Conservation (phyloP, 1,140 invertebrate genomes). For the Lasioglossum albipes region DNA sequence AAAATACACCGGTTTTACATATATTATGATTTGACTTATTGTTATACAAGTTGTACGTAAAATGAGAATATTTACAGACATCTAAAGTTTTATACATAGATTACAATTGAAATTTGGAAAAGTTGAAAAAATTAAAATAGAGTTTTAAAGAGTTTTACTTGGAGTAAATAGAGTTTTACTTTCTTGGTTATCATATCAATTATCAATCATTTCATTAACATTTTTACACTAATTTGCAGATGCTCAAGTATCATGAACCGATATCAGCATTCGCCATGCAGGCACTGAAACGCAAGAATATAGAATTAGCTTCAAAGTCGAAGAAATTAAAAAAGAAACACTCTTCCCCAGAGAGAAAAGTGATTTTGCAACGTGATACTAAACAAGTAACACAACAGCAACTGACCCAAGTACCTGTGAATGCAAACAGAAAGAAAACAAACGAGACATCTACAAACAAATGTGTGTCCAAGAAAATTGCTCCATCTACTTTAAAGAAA, state of each 20-base stretch:
- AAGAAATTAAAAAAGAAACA: conserved; percentile 43
- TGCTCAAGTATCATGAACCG: conserved; percentile 31
- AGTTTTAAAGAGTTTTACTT: too few species aligned
- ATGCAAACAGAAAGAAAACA: neutral
- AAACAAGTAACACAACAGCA: neutral
- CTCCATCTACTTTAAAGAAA: neutral
- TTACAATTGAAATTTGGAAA: neutral
- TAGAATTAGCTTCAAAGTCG: neutral
- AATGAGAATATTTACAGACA: neutral
- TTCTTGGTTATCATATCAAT: too few species aligned
- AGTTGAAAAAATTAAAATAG: too few species aligned
- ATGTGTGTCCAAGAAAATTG: neutral
- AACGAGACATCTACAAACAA: neutral
- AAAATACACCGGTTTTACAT: neutral
- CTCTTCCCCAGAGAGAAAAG: neutral
- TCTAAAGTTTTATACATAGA: neutral
- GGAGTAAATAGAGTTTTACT: too few species aligned
- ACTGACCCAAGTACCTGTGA: neutral
- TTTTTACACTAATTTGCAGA: conserved; percentile 20
- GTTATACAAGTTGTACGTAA: neutral
- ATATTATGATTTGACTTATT: neutral
- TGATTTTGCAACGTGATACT: neutral
- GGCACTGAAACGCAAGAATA: conserved; percentile 47
- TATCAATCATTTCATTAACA: neutral
- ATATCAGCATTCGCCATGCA: conserved; percentile 58